Evolutionary conservation across 2,113 vertebrate species (phyloP), one percentile per base, ranked within the genome.

Genomic region (Chamaetylas fuelleborni): DNA sequence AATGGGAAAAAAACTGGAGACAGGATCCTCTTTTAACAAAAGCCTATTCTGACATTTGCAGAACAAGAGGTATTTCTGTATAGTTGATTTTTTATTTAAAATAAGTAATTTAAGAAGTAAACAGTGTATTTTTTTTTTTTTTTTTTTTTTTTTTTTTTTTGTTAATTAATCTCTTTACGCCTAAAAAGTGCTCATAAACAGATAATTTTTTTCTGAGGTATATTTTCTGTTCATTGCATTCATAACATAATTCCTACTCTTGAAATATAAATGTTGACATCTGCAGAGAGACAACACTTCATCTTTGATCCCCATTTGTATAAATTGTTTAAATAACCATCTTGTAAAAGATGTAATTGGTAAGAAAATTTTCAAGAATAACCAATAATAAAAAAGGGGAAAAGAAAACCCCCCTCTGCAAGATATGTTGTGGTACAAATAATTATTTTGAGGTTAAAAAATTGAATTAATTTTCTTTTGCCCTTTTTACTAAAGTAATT

Each of bases 381-480:
- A 12, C 5, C 11, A 88, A 43, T 4, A 64, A 23, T 26, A 45
- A 34, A 51, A 57, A 58, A 36, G 0, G 11, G 10, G 1, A 0
- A 2, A n/a, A 22, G 19, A 42, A 8, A 42, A 38, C 45, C 8
- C 0, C 2, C 4, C 2, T 6, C 7, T 12, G 11, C 16, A 70
- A 26, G 11, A 22, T 22, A 18, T 43, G 4, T 26, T 51, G 24
- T 16, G 5, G 3, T 56, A 82, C 5, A 38, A 72, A 72, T 31
- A 24, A 14, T 73, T 73, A 65, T 3, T 65, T 38, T 50, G 40
- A 53, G 33, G 18, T 51, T 66, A 78, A 58, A 16, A 56, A 40
- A 42, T 56, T 42, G 1, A 7, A 24, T 65, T 62, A 0, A 28
- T 80, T 91, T 80, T 73, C 12, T 64, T 89, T 87, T 65, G 10